Evolutionary conservation across 2,797 vertebrate species (phyloP).

Genomic region (Oceanodroma leucorhoa): DNA sequence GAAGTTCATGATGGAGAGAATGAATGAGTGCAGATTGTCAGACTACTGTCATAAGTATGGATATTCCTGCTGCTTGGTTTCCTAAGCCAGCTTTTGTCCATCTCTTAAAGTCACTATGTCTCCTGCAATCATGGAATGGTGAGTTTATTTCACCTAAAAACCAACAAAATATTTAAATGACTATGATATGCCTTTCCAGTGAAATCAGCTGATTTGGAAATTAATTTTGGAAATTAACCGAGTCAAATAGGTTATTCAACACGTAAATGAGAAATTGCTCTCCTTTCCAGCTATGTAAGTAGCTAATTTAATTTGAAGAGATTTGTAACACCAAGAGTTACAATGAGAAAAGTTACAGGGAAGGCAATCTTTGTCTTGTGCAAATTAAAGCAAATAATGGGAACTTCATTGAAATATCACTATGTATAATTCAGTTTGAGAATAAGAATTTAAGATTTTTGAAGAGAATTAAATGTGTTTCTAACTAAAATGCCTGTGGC

Average conservation of each 20-base stretch:
- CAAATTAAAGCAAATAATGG: slow-evolving; percentile 12
- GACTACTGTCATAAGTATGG: background rate
- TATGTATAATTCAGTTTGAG: background rate
- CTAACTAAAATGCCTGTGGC: background rate
- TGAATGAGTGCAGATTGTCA: background rate
- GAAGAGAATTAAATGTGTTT: background rate
- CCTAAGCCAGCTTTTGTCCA: background rate
- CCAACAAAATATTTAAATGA: background rate
- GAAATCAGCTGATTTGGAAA: background rate
- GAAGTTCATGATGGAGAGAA: background rate
- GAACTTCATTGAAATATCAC: background rate
- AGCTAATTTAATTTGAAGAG: slow-evolving; percentile 12
- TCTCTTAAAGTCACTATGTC: background rate
- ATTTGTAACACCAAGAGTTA: background rate
- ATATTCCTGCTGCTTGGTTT: background rate
- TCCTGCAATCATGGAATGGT: background rate
- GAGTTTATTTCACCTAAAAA: background rate
- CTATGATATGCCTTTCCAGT: background rate
- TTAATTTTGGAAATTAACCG: background rate
- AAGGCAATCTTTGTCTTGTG: background rate
- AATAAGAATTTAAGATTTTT: background rate
- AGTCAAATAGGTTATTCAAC: background rate
- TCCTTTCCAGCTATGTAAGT: background rate
- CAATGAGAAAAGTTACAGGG: background rate
- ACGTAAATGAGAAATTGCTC: background rate